Base-by-base conservation (phyloP, 2,113 vertebrate genomes). In the Xiphophorus couchianus region DNA sequence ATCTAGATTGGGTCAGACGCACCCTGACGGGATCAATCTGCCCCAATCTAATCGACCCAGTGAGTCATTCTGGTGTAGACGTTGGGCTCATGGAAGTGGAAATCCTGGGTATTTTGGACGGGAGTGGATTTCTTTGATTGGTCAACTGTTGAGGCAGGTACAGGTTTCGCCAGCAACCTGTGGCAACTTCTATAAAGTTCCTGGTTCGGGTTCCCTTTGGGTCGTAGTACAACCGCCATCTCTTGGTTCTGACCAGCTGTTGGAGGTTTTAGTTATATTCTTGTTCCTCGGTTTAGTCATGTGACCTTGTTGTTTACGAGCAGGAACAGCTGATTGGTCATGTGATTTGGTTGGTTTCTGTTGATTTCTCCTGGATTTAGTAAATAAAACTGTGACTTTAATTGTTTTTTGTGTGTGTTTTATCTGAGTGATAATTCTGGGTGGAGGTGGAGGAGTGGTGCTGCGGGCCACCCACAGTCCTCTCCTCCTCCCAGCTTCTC, bases 381-480 rank as follows among this genome's bases (percentile, higher is more conserved):
- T 37, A 37, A 37, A 37, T 37, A 37, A 37, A 37, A 10, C 33
- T 33, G 33, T 33, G 33, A 35, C 9, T 35, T 35, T 37, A 35
- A 9, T 35, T 8, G 33, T 33, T 33, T 37, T 37, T 15, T 44
- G 10, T 66, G 39, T n/a, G 7, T 66, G 39, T 66, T 42, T 66
- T 8, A 15, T 1, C n/a, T 42, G 25, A 11, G 14, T 8, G 64
- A n/a, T 37, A 14, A 8, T 42, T 67, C 27, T 5, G 65, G 65
- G n/a, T 28, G 35, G 25, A 35, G n/a, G 65, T 0, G 37, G 2
- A 12, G 62, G 29, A 5, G 63, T 25, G 63, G 42, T 15, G 2
- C 10, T 42, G 25, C 71, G 73, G 78, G 71, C 89, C 87, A 82
- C 88, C 76, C 83, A 64, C 86, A 77, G 63, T 12, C 61, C 60